Evolutionary conservation across 2,113 vertebrate species (phyloP).

Genomic region (Gracilinanus agilis): DNA sequence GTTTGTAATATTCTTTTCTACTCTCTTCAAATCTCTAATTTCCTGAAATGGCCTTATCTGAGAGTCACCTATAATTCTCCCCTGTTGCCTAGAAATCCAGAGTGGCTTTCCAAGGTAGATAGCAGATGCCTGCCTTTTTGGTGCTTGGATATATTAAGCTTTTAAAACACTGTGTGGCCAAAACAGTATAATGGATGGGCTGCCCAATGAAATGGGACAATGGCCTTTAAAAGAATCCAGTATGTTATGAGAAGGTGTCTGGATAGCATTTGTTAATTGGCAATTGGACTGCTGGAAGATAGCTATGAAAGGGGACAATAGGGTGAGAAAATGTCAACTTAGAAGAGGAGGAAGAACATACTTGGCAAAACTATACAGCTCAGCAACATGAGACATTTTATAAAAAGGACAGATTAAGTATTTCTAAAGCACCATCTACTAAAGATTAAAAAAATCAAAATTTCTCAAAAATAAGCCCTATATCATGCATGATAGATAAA

Average conservation of each 20-base stretch:
- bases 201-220: slow-evolving; percentile 11
- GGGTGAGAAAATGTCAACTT: slow-evolving; percentile 6
- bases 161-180: slow-evolving; percentile 14
- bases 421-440: slow-evolving; percentile 16
- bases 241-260: slow-evolving; percentile 2
- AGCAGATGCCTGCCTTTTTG: neutral
- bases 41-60: slow-evolving; percentile 16
- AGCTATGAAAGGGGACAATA: slow-evolving; percentile 8
- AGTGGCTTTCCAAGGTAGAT: neutral
- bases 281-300: neutral
- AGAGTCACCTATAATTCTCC: slow-evolving; percentile 11
- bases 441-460: neutral
- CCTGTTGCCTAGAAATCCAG: slow-evolving; percentile 1
- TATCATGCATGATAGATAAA: neutral
- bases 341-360: neutral
- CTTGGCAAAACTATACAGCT: neutral
- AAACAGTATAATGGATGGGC: neutral
- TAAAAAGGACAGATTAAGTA: neutral
- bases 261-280: slow-evolving; percentile 15
- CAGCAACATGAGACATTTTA: slow-evolving; percentile 30
- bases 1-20: neutral
- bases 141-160: slow-evolving; percentile 15
- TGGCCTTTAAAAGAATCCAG: slow-evolving; percentile 4
- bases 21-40: slow-evolving; percentile 27
- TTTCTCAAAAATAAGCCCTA: neutral